Base-by-base conservation (phyloP, 2,888 invertebrate species). In the Ecliptopera silaceata region DNA sequence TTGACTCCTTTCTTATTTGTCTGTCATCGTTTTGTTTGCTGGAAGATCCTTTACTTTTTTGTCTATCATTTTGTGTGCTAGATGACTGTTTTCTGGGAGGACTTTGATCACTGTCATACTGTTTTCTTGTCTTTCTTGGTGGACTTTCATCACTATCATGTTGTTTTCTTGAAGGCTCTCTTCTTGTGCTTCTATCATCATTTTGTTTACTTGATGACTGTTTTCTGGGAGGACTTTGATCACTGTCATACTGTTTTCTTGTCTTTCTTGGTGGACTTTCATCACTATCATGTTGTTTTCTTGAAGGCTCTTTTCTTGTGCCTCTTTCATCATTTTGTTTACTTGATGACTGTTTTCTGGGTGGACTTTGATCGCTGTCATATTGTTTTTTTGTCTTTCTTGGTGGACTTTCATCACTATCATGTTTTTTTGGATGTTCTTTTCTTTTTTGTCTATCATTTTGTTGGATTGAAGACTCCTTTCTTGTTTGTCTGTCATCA, bases 361-460 rank as follows among this genome's bases (percentile, higher is more conserved):
- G 17, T 2, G 10, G 8, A 3, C 29, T 50, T 4, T 32, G 39
- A 45, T 50, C 45, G 11, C n/a, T n/a, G n/a, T n/a, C n/a, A 20
- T 15, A 13, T 36, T 38, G 32, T 45, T 42, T 42, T 26, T 17
- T 52, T 4, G 44, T 39, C 10, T 38, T 52, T 12, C 43, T 56
- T 10, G 46, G 55, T 4, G 44, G 50, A 11, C 56, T 56, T 3
- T 41, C 13, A 46, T 56, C 45, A 41, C 45, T 56, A 8, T 49
- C 56, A 44, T 32, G 39, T 26, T 29, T 44, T 17, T 43, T 44
- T 38, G 20, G 5, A 18, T 29, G 8, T 18, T 31, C 38, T 12
- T 32, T 42, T 49, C 26, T 38, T 22, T 20, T 2, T 41, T 12
- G 41, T 12, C 20, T 41, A 41, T 22, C 20, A 20, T 6, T 22